These are phyloP conservation scores for Sphyrna mokarran DNA, from an alignment of 2,113 vertebrate genomes.

Conservation along the genomic window DNA sequence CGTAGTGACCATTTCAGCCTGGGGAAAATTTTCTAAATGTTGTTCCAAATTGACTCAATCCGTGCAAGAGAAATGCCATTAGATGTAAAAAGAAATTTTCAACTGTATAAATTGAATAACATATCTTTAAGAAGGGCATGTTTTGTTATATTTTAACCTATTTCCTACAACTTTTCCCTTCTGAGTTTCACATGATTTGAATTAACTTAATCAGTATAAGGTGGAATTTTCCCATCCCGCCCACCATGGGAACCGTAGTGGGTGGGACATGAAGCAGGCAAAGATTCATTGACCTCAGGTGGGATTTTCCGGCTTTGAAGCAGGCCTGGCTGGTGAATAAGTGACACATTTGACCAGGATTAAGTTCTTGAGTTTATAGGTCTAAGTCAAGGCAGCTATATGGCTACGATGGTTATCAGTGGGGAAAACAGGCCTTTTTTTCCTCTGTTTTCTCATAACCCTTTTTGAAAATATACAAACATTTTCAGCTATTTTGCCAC, in stretches of 20 bases:
- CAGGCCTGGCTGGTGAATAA: neutral
- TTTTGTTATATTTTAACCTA: neutral
- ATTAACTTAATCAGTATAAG: neutral
- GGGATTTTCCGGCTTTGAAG: too few species aligned
- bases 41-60: neutral
- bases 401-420: neutral
- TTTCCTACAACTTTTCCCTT: neutral
- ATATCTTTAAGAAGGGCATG: neutral
- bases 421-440: neutral
- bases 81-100: neutral
- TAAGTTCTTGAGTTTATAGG: neutral
- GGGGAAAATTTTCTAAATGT: too few species aligned
- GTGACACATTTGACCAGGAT: neutral
- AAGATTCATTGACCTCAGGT: too few species aligned
- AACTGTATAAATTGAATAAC: neutral
- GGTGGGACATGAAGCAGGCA: too few species aligned
- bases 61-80: neutral
- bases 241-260: too few species aligned
- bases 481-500: neutral
- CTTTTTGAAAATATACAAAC: neutral
- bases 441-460: neutral
- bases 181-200: neutral
- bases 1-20: too few species aligned
- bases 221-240: too few species aligned
- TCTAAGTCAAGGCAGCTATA: neutral